phyloP scores from a whole-genome alignment of 2,888 invertebrate species.

The Caenorhabditis angaria region DNA sequence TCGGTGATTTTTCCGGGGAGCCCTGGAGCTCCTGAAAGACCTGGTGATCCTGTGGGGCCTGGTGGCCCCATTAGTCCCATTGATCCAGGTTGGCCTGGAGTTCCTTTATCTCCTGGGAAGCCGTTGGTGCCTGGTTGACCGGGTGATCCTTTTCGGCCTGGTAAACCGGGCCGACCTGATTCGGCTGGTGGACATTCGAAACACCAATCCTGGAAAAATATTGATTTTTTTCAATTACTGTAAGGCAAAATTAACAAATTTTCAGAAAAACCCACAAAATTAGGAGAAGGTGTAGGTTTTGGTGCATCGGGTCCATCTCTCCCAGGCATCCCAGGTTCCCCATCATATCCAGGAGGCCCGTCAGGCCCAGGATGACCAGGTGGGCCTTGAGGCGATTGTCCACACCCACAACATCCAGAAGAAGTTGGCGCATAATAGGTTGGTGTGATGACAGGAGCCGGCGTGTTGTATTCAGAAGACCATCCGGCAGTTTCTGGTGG shows the following conservation, averaged over 20 bases:
- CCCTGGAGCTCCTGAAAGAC: slow-evolving; percentile 47
- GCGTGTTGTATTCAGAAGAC: slow-evolving; percentile 21
- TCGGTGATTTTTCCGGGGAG: slow-evolving; percentile 37
- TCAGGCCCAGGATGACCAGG: slow-evolving; percentile 64
- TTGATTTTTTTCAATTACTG: not conserved
- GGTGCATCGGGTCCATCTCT: slow-evolving; percentile 59
- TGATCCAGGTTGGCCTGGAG: slow-evolving; percentile 31
- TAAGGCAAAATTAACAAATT: not conserved
- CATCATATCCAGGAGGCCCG: slow-evolving; percentile 58
- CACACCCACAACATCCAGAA: slow-evolving; percentile 58
- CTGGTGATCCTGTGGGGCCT: slow-evolving; percentile 41
- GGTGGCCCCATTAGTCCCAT: slow-evolving; percentile 39
- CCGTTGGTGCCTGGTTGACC: slow-evolving; percentile 53
- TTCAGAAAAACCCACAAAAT: slow-evolving; percentile 29
- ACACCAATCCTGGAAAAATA: slow-evolving; percentile 56
- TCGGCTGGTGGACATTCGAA: slow-evolving; percentile 62
- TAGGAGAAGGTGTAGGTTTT: slow-evolving; percentile 50
- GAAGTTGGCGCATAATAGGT: not conserved
- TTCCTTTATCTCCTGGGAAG: slow-evolving; percentile 48
- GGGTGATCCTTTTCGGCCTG: slow-evolving; percentile 52
- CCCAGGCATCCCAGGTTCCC: slow-evolving; percentile 55
- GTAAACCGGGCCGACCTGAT: slow-evolving; percentile 60
- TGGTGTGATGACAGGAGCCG: not conserved
- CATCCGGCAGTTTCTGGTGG: slow-evolving; percentile 21
- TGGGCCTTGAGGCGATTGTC: slow-evolving; percentile 47